phyloP scores from a whole-genome alignment of 2,113 vertebrate species.

The Bubo scandiacus region DNA sequence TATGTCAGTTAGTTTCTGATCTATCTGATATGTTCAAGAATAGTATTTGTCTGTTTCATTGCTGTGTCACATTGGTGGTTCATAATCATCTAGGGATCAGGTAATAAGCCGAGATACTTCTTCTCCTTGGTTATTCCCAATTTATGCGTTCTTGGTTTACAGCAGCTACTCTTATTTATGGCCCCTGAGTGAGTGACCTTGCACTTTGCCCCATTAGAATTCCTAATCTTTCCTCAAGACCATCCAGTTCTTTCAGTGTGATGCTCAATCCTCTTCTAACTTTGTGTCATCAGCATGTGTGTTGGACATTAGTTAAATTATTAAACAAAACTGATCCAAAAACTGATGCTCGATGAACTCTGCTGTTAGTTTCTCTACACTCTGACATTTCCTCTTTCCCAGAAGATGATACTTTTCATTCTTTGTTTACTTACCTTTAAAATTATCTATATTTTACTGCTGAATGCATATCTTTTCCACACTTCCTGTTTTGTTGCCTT shows the following conservation, averaged over 20 bases:
- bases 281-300: slow-evolving; percentile 1
- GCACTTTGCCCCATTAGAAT: slow-evolving; percentile 10
- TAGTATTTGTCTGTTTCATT: not conserved
- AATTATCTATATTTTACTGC: not conserved
- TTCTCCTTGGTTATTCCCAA: not conserved
- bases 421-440: slow-evolving; percentile 1
- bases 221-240: not conserved
- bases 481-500: not conserved
- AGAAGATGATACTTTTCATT: not conserved
- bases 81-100: not conserved
- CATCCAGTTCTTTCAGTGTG: not conserved
- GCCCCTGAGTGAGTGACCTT: slow-evolving; percentile 4
- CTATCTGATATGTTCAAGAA: not conserved
- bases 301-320: not conserved
- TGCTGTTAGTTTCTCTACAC: not conserved
- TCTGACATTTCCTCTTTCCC: not conserved
- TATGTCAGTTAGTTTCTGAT: not conserved
- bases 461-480: not conserved
- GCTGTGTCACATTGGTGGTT: not conserved
- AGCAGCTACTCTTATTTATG: slow-evolving; percentile 1
- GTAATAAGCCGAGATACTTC: not conserved
- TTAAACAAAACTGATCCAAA: not conserved
- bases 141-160: not conserved
- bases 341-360: not conserved
- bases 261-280: not conserved